Conservation (phyloP, 2,113 vertebrate genomes). For the Phasianus colchicus region DNA sequence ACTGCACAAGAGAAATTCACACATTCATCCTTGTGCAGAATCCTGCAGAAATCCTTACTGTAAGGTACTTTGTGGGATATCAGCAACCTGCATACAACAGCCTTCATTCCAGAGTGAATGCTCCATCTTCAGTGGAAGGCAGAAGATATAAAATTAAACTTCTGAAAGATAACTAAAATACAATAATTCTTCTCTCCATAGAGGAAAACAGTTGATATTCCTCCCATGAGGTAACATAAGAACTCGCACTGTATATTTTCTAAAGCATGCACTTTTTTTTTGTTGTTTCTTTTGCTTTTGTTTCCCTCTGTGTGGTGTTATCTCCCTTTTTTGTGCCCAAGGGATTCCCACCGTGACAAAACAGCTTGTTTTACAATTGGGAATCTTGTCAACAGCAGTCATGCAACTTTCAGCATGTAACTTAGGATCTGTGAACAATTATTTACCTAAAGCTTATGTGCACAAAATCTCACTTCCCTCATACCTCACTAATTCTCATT, state of each 20-base stretch:
- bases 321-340: not conserved
- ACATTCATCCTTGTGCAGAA: not conserved
- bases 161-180: not conserved
- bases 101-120: not conserved
- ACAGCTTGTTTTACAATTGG: not conserved
- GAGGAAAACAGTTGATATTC: not conserved
- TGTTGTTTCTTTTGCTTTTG: not conserved
- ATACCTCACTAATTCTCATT: not conserved
- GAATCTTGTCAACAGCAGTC: not conserved
- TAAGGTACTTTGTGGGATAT: not conserved
- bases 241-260: not conserved
- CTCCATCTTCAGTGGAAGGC: not conserved
- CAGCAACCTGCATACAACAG: fast-evolving
- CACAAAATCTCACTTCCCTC: not conserved
- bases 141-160: not conserved
- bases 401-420: not conserved
- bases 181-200: not conserved
- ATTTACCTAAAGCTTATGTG: not conserved
- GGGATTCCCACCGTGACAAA: not conserved
- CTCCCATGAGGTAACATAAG: not conserved
- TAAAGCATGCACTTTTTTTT: not conserved
- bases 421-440: not conserved
- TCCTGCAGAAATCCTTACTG: not conserved
- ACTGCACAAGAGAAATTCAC: not conserved
- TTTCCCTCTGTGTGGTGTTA: not conserved